Conservation (phyloP, 2,797 vertebrate species). For the Echeneis naucrates region DNA sequence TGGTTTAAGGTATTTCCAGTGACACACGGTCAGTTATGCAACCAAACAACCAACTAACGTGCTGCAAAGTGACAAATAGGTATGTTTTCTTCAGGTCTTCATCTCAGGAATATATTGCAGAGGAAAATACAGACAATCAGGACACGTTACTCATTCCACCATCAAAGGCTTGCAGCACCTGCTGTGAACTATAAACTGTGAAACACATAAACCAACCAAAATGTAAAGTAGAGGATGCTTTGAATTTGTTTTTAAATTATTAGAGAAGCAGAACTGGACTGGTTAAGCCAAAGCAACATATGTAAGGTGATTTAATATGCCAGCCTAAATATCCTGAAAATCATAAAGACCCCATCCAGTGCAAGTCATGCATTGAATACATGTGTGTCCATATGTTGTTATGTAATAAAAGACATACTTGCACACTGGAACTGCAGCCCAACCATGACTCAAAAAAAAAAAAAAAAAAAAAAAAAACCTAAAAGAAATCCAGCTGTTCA, state of each 20-base stretch:
- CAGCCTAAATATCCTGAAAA: too few relatives aligned
- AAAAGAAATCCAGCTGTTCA: too few relatives aligned
- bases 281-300: background rate
- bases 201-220: background rate
- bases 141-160: background rate
- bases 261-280: background rate
- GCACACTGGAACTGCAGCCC: too few relatives aligned
- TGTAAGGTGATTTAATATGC: too few relatives aligned
- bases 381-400: too few relatives aligned
- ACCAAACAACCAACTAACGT: constrained; percentile 21
- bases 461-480: too few relatives aligned
- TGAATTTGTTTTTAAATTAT: background rate
- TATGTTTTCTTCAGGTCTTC: background rate
- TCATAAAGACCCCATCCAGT: too few relatives aligned
- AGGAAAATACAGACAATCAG: background rate
- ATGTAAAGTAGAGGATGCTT: background rate
- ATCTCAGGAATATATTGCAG: background rate
- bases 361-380: too few relatives aligned
- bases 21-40: constrained; percentile 54
- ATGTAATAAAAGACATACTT: too few relatives aligned
- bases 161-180: background rate
- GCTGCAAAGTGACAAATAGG: constrained; percentile 6
- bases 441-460: too few relatives aligned
- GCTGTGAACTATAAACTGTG: background rate
- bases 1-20: constrained; percentile 58